Base-by-base conservation (phyloP, 2,797 vertebrate genomes). In the Vireo griseus region DNA sequence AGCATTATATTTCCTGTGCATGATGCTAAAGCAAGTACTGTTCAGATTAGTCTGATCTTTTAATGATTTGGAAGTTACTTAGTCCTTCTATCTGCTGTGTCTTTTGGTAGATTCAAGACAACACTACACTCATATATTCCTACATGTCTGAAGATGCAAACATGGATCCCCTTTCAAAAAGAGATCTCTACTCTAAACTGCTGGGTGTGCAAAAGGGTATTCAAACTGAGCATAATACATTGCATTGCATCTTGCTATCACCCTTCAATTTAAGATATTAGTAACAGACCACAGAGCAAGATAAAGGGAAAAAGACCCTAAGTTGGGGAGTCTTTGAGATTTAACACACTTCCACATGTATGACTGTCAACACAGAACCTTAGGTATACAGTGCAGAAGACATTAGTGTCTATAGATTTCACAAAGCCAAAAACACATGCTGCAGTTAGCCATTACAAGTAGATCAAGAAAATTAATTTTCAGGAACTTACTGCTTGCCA, bases 341-440 rank as follows among this genome's bases (percentile, higher is more conserved):
- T 51, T 40, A 61, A 33, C 4, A 8, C 7, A 1, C 21, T 66
- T 61, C 20, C 0, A 0, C 6, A 7, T 7, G 4, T 4, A n/a
- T 0, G 6, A 19, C n/a, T 88, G 54, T 42, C 66, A 71, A 45
- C 69, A 86, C 18, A 81, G 40, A 61, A 42, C 13, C 13, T 51
- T 4, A 47, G 31, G 26, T 8, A 35, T 2, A 35, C 29, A 39
- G 28, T 12, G 37, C 47, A 72, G 35, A 42, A 61, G 9, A 22
- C 25, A 31, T 1, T 1, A 9, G 4, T 6, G 4, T 20, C 54
- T 52, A 9, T 0, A 69, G 33, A 59, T 48, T 48, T 62, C 73
- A 80, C 2, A 1, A 3, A 63, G 24, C 15, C 39, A 11, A 37
- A 52, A 61, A 45, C 16, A 55, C 6, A 28, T 31, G 28, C 25